A percentile compares a stretch with the other conserved stretches of the same genome.
phyloP scores from a whole-genome alignment of 2,797 vertebrate species.

The Sebastes oblongus region DNA sequence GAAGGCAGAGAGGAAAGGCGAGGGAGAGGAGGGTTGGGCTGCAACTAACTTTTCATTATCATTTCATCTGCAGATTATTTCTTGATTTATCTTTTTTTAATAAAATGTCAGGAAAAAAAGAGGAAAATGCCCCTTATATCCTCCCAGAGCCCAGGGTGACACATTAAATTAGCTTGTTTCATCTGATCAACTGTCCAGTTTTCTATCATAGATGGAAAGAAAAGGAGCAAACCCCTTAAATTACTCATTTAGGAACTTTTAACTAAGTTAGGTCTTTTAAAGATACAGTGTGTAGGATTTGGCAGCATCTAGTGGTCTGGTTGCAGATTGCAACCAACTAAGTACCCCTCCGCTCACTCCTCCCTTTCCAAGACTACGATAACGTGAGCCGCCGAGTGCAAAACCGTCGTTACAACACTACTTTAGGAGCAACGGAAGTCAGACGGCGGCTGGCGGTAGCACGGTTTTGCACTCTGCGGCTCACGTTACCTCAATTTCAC shows the following conservation, averaged over 20 bases:
- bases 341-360: too few relatives aligned
- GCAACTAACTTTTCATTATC: neutral
- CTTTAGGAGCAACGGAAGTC: too few relatives aligned
- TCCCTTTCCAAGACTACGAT: too few relatives aligned
- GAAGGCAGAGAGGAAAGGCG: neutral
- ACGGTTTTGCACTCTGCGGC: too few relatives aligned
- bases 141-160: neutral
- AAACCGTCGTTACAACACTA: too few relatives aligned
- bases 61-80: neutral
- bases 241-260: neutral
- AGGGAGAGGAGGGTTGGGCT: neutral
- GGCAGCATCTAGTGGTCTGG: fast-evolving
- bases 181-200: neutral
- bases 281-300: too few relatives aligned
- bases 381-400: too few relatives aligned
- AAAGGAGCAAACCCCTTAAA: neutral
- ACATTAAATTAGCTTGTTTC: neutral
- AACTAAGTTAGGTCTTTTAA: neutral
- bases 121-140: neutral
- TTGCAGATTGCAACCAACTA: too few relatives aligned
- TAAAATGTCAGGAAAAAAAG: neutral
- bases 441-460: too few relatives aligned
- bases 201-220: neutral
- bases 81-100: neutral
- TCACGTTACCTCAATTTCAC: too few relatives aligned